Base-by-base conservation (phyloP, 2,888 invertebrate species). In the Acanthococcus lagerstroemiae region DNA sequence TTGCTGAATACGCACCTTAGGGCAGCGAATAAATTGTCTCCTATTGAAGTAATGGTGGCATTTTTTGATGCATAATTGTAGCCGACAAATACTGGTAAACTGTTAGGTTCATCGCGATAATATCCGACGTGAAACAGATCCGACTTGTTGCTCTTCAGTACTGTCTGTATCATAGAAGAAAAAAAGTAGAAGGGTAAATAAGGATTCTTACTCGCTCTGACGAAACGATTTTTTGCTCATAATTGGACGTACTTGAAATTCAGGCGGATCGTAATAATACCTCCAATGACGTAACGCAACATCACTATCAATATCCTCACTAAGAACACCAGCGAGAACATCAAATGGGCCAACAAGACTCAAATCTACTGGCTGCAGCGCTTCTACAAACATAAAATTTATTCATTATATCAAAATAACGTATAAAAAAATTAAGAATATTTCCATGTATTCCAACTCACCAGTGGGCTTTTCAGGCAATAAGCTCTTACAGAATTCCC, bases 211-310 rank as follows among this genome's bases (percentile, higher is more conserved):
- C n/a, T n/a, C 63, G 61, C 30, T 27, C 1, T 3, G 3, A 19
- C 17, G 21, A 50, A 50, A 66, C n/a, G n/a, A n/a, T n/a, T n/a
- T n/a, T n/a, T n/a, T 46, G 52, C 26, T 27, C n/a, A 24, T 48
- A 25, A 46, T 24, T 50, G 68, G 58, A 70, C 69, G 70, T 75
- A 85, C 85, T 78, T 92, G 90, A 76, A 95, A 90, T 77, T 96
- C 95, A 9, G 96, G 95, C 9, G 94, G 91, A 79, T 97, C 96
- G 76, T 87, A 92, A 75, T 83, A 92, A 77, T 88, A 95, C 71
- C 96, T 82, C 88, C 91, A 94, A 75, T 95, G 92, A 55, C 68
- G 52, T n/a, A 68, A 56, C 37, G 66, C 78, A 68, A 83, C 78
- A 68, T 83, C 80, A 67, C 81, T 77, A 1, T 80, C 76, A 24